Base-by-base conservation (phyloP, 2,113 vertebrate genomes). In the Falco punctatus region DNA sequence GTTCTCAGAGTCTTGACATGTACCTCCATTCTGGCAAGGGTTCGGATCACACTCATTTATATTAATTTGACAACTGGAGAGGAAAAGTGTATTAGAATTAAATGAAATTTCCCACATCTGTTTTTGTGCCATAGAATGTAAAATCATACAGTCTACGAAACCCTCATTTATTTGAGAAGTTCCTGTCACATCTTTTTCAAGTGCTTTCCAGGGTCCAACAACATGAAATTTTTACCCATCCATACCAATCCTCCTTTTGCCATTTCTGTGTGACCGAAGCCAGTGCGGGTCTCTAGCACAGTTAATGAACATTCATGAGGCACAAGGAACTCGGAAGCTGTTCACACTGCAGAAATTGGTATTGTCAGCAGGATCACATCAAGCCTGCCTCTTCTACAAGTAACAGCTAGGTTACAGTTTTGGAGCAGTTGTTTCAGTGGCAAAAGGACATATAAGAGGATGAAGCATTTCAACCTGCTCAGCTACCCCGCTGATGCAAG, bases 11-110 rank as follows among this genome's bases (percentile, higher is more conserved):
- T 98, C 98, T 80, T 97, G 98, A 92, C 99, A 99, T 26, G 98
- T 99, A 59, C 98, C 99, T 21, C 99, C 99, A 1, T 99, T 99
- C 85, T 98, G 98, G 97, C 99, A 99, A 2, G 99, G 99, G 90
- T 97, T 98, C 13, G 98, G 98, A 6, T 98, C 98, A 42, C 99
- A 99, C 74, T 99, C 98, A 15, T 98, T 98, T 69, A 98, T 90
- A 40, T 98, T 98, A 42, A 97, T 96, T 96, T 98, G 98, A 94
- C 99, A 99, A 85, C 99, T 99, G 97, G 54, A 97, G 75, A 84
- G 78, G 44, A 90, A 59, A 67, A 95, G 65, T 51, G 61, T 7
- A 9, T 78, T 40, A 62, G 71, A 55, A 83, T 66, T 80, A 66
- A 48, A 69, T 17, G 9, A 70, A 38, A 44, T 48, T 38, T 42